phyloP scores from a whole-genome alignment of 2,888 invertebrate species.

The Nycteola revayana region DNA sequence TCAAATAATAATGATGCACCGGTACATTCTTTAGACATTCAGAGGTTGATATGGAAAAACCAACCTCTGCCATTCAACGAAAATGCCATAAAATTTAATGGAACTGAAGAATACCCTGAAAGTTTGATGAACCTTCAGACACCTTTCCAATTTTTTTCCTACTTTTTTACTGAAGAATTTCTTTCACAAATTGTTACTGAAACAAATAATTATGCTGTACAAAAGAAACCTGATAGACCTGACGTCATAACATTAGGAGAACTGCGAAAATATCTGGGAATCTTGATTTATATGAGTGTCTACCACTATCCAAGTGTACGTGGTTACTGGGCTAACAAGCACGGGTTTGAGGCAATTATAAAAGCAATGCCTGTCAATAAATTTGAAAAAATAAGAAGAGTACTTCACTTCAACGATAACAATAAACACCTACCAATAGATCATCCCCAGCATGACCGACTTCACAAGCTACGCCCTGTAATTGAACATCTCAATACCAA shows the following conservation, averaged over 20 bases:
- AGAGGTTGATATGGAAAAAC: too few relatives aligned
- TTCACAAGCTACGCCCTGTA: constrained; percentile 10
- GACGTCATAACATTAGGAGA: constrained; percentile 2
- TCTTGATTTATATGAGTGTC: constrained; percentile 4
- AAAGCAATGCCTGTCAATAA: constrained; percentile 3
- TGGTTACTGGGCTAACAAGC: constrained; percentile 2
- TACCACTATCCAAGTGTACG: constrained; percentile 7
- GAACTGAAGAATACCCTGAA: too few relatives aligned
- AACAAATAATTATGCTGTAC: constrained; percentile 4
- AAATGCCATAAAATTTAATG: too few relatives aligned
- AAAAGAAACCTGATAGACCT: constrained; percentile 4
- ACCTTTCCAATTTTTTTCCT: constrained; percentile 5
- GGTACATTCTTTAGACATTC: too few relatives aligned
- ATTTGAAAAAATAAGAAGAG: constrained; percentile 4
- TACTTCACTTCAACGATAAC: constrained; percentile 7
- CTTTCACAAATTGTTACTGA: constrained; percentile 1
- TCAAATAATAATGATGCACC: too few relatives aligned
- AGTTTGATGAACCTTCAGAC: too few relatives aligned
- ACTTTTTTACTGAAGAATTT: constrained; percentile 4
- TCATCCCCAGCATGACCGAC: constrained; percentile 7
- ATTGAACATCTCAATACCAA: constrained; percentile 1
- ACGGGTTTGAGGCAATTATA: constrained; percentile 3
- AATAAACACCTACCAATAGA: constrained; percentile 5
- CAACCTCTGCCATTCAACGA: too few relatives aligned
- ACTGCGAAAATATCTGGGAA: constrained; percentile 5